These are phyloP conservation scores for Drosophila kanapiae DNA, from an alignment of 1,140 invertebrate species.

Conservation along the genomic window DNA sequence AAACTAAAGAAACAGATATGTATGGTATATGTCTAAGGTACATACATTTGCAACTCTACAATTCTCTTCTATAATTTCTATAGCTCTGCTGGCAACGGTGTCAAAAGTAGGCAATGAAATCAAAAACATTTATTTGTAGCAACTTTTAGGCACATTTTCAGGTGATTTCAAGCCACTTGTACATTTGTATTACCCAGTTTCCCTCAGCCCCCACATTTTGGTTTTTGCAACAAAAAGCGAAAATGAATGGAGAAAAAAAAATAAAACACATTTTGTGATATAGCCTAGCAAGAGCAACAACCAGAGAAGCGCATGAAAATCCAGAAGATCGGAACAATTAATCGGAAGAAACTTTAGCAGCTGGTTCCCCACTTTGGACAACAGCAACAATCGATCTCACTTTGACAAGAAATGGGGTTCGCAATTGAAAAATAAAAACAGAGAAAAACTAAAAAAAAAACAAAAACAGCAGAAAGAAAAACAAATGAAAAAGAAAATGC, in stretches of 20 bases:
- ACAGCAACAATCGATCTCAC: slow-evolving; percentile 25
- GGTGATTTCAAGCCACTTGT: slow-evolving; percentile 1
- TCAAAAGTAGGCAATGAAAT: background rate
- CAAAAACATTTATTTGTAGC: background rate
- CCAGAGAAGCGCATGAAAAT: slow-evolving; percentile 19
- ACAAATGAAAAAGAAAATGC: background rate
- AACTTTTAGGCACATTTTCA: background rate
- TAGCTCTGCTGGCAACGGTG: background rate
- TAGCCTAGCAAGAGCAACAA: slow-evolving; percentile 49
- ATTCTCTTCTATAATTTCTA: background rate
- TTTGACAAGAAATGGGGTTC: slow-evolving; percentile 25
- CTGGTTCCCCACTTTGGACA: slow-evolving; percentile 16
- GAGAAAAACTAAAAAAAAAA: slow-evolving; percentile 4
- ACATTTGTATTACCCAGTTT: background rate
- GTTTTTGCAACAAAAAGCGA: slow-evolving; percentile 5
- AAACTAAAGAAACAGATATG: background rate
- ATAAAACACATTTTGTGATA: slow-evolving; percentile 55
- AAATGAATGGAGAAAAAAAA: slow-evolving; percentile 3
- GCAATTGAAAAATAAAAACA: slow-evolving; percentile 31
- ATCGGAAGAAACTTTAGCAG: slow-evolving; percentile 11
- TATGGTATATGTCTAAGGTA: too few relatives aligned
- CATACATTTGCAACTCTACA: background rate
- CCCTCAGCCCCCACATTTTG: background rate
- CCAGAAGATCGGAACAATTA: slow-evolving; percentile 29
- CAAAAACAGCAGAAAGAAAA: slow-evolving; percentile 29